Evolutionary conservation across 2,113 vertebrate species (phyloP).

Genomic region (Oreocharis arfaki): DNA sequence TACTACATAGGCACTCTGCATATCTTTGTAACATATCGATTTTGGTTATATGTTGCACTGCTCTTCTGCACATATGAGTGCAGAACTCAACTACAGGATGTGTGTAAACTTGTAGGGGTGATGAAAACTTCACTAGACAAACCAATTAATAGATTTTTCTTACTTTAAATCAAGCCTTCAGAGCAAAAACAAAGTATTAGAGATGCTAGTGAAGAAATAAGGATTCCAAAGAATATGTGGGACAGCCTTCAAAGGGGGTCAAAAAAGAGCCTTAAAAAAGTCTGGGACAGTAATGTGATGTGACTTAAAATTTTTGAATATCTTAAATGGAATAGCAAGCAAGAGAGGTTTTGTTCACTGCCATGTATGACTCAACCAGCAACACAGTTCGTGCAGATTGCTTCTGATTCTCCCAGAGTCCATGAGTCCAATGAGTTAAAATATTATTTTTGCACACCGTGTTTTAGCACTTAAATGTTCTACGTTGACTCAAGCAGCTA

Average conservation of each 20-base stretch:
- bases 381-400: background rate
- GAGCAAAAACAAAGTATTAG: background rate
- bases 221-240: background rate
- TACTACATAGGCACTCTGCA: background rate
- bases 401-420: background rate
- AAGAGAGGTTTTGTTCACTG: background rate
- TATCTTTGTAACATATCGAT: background rate
- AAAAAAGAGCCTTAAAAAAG: background rate
- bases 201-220: background rate
- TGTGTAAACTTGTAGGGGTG: background rate
- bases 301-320: background rate
- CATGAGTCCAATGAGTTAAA: background rate
- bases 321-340: background rate
- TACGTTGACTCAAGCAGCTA: background rate
- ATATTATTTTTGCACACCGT: background rate
- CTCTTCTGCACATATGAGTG: background rate
- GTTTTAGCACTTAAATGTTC: background rate
- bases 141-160: background rate
- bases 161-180: background rate
- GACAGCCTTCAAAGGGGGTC: background rate
- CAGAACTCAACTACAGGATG: background rate
- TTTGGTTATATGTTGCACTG: background rate
- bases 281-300: background rate
- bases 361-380: fast-evolving
- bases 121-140: background rate